Conservation (phyloP, 2,797 vertebrate species). For the Typhlichthys eigenmanni region DNA sequence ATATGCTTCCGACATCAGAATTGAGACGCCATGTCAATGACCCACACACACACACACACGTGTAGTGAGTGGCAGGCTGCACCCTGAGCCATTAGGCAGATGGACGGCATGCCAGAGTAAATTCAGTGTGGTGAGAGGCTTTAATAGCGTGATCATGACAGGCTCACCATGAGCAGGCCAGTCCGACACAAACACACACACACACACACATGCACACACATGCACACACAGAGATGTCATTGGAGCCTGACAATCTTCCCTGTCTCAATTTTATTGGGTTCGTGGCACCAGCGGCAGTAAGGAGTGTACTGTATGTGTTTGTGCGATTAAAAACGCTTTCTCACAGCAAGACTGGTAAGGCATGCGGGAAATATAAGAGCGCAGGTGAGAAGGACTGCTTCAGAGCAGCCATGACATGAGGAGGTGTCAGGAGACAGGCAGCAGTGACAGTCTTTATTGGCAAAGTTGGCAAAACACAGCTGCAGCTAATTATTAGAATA, state of each 20-base stretch:
- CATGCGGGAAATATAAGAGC: neutral
- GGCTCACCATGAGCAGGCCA: slow-evolving; percentile 39
- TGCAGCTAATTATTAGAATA: no score
- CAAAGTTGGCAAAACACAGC: no score
- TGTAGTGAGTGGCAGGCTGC: slow-evolving; percentile 54
- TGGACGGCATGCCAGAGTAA: slow-evolving; percentile 62
- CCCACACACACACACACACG: slow-evolving; percentile 13
- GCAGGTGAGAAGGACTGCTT: slow-evolving; percentile 25
- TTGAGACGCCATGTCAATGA: no score
- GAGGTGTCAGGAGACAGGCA: slow-evolving; percentile 12
- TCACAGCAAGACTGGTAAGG: neutral
- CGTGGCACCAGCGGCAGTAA: no score
- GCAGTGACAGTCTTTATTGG: neutral
- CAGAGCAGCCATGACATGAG: slow-evolving; percentile 15
- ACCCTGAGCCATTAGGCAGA: slow-evolving; percentile 68
- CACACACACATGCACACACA: slow-evolving; percentile 28
- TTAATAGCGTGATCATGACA: slow-evolving; percentile 70
- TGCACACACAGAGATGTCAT: slow-evolving; percentile 13
- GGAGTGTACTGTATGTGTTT: neutral
- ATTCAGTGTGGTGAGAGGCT: slow-evolving; percentile 71
- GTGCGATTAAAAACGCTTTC: slow-evolving; percentile 10
- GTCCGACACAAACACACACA: slow-evolving; percentile 34
- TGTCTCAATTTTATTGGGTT: neutral
- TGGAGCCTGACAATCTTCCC: slow-evolving; percentile 36
- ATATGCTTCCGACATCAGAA: no score